Conservation (phyloP, 2,113 vertebrate species). For the Irena cyanogastra region DNA sequence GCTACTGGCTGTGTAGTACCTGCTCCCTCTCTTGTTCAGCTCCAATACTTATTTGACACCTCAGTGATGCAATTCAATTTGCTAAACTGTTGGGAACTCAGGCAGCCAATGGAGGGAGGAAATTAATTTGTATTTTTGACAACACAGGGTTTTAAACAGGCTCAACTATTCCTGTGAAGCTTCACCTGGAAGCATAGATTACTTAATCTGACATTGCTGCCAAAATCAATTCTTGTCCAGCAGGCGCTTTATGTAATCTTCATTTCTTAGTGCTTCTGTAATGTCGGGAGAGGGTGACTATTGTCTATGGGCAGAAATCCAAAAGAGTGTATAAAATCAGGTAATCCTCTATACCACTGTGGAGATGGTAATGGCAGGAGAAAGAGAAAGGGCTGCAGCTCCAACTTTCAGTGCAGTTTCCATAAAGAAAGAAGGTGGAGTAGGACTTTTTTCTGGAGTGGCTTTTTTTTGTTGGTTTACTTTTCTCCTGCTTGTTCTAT, state of each 20-base stretch:
- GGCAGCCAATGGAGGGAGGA: neutral
- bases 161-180: neutral
- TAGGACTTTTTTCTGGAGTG: neutral
- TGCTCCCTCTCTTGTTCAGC: neutral
- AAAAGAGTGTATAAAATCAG: neutral
- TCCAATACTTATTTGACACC: neutral
- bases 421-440: neutral
- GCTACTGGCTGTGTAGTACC: neutral
- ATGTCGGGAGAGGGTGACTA: neutral
- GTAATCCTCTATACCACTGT: neutral
- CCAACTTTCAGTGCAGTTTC: neutral
- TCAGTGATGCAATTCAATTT: neutral
- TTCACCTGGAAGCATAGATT: constrained; percentile 5
- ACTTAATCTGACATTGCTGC: constrained; percentile 6
- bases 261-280: constrained; percentile 17
- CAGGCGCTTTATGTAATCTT: neutral
- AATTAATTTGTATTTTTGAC: neutral
- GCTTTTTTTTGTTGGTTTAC: neutral
- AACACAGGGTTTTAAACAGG: neutral
- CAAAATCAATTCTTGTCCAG: constrained; percentile 22
- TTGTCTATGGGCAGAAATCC: neutral
- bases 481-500: neutral
- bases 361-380: neutral
- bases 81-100: neutral
- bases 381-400: neutral